Base-by-base conservation (phyloP, 2,888 invertebrate species). In the Oasisia sp. region DNA sequence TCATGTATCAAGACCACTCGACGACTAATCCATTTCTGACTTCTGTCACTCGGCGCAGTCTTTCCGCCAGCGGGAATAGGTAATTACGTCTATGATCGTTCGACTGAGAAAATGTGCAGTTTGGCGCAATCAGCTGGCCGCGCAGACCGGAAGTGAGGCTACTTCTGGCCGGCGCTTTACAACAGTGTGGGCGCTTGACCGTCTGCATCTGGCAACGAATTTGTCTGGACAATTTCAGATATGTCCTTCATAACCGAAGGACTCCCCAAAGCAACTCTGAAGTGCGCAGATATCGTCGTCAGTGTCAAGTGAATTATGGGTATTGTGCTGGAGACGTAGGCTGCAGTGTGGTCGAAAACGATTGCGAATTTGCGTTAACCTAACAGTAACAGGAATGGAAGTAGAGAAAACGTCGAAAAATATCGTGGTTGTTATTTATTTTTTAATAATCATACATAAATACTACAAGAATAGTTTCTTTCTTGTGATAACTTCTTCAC, bases 51-150 rank as follows among this genome's bases (percentile, higher is more conserved):
- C 74, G n/a, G 74, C 7, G 19, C n/a, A 7, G 74, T 19, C 27
- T 27, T n/a, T 74, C 74, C 50, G 8, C 74, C 74, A 74, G 74
- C 74, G 74, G 74, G 74, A 74, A 74, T 74, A 27, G n/a, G 74
- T 74, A 4, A 74, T 27, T 74, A 74, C 74, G 74, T 74, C 74
- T 3, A 19, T 74, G 74, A n/a, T 74, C 19, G 19, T n/a, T 74
- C 74, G 27, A 74, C 74, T 74, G 74, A 74, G 74, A 74, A 74
- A 74, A n/a, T 74, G 74, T 27, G 74, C 74, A 74, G 74, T 74
- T 74, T 74, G 74, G 74, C 74, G 74, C 74, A 74, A 74, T 74
- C 27, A 74, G n/a, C 3, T 74, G 27, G 74, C 7, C 74, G 74
- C 74, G 74, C 74, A n/a, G n/a, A n/a, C 74, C 74, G 74, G 74